Conservation (phyloP, 2,113 vertebrate species). For the Cromileptes altivelis region DNA sequence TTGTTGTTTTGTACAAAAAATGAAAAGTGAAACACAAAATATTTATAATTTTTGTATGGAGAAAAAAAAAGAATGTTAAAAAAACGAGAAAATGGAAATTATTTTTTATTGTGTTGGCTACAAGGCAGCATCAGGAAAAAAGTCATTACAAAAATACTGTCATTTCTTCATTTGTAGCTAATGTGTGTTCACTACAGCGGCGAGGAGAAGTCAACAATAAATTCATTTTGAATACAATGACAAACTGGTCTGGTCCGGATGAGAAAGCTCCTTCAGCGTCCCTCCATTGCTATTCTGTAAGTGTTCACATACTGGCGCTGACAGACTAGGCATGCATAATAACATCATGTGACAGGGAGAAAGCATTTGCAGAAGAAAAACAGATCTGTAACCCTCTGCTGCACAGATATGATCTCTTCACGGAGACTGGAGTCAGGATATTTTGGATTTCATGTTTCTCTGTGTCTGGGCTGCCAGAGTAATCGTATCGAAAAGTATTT, state of each 20-base stretch:
- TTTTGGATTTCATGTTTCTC: slow-evolving; percentile 32
- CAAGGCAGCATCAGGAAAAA: slow-evolving; percentile 63
- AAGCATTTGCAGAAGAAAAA: slow-evolving; percentile 37
- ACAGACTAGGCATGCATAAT: slow-evolving; percentile 55
- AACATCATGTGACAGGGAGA: slow-evolving; percentile 47
- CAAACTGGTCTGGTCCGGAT: slow-evolving; percentile 50
- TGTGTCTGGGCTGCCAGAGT: background rate
- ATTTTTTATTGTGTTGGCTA: slow-evolving; percentile 85
- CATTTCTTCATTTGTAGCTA: slow-evolving; percentile 80
- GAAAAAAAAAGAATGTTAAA: slow-evolving; percentile 68
- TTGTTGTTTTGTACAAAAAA: slow-evolving; percentile 85
- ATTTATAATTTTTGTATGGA: slow-evolving; percentile 89
- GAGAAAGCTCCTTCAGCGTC: slow-evolving; percentile 44
- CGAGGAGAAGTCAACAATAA: slow-evolving; percentile 82
- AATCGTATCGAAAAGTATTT: slow-evolving; percentile 6
- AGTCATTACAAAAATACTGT: slow-evolving; percentile 68
- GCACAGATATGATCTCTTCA: slow-evolving; percentile 17
- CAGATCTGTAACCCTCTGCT: slow-evolving; percentile 24
- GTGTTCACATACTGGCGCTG: slow-evolving; percentile 55
- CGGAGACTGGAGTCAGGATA: background rate
- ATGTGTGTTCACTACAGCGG: slow-evolving; percentile 81
- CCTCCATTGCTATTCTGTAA: slow-evolving; percentile 61
- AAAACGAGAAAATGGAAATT: slow-evolving; percentile 67
- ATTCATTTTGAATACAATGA: slow-evolving; percentile 81
- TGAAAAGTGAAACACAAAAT: slow-evolving; percentile 83